Conservation (phyloP, 2,888 invertebrate species). For the Pristionchus exspectatus region DNA sequence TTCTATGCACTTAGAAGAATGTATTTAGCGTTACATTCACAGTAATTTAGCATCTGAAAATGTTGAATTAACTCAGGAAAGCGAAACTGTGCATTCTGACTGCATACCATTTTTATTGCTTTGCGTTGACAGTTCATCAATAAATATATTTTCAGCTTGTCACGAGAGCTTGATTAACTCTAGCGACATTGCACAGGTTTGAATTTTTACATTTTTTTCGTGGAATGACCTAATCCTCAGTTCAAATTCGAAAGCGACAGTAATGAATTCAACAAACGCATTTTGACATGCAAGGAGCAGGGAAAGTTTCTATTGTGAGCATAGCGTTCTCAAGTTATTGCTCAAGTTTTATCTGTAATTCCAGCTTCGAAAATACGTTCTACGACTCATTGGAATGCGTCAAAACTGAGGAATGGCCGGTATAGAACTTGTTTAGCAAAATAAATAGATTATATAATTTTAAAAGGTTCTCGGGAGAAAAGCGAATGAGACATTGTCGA, state of each 20-base stretch:
- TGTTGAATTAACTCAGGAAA: no score
- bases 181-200: not conserved
- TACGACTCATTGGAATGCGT: not conserved
- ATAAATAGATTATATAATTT: not conserved
- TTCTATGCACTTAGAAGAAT: no score
- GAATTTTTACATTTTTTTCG: not conserved
- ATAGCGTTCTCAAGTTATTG: not conserved
- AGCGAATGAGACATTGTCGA: not conserved
- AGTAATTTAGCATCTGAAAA: no score
- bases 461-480: not conserved
- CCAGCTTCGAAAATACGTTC: not conserved
- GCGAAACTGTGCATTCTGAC: no score
- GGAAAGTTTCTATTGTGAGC: conserved; percentile 13
- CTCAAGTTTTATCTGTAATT: not conserved
- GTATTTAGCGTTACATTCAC: no score
- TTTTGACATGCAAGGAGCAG: not conserved
- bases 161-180: not conserved
- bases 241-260: not conserved
- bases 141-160: not conserved
- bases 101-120: no score
- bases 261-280: not conserved
- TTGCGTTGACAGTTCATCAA: no score
- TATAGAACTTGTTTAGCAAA: not conserved
- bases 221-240: not conserved
- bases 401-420: conserved; percentile 11